phyloP scores from a whole-genome alignment of 2,888 invertebrate species.

The Chymomyza fuscimana region DNA sequence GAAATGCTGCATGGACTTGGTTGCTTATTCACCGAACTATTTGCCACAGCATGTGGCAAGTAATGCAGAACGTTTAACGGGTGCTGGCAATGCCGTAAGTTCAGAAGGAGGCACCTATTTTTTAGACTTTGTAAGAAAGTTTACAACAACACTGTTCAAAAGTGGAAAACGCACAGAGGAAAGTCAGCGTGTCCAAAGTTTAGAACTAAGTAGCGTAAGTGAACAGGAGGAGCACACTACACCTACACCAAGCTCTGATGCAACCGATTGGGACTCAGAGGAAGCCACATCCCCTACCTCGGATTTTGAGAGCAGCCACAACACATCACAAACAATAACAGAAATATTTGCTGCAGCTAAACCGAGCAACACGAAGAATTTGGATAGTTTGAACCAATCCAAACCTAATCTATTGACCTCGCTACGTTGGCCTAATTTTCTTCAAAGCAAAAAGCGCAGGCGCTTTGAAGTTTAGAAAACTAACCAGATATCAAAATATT shows the following conservation, averaged over 20 bases:
- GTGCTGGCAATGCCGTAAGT: background rate
- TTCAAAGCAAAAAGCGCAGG: slow-evolving; percentile 24
- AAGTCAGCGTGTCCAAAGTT: no score
- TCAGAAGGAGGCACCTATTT: background rate
- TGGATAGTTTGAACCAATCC: background rate
- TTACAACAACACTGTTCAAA: background rate
- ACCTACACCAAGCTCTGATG: background rate
- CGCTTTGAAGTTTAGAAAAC: slow-evolving; percentile 24
- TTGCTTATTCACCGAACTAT: background rate
- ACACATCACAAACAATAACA: background rate
- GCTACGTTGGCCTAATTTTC: slow-evolving; percentile 49
- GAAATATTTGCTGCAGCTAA: background rate
- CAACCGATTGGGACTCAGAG: background rate
- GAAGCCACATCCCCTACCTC: background rate
- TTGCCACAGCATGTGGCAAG: background rate
- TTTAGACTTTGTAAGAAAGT: background rate
- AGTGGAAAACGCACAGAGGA: background rate
- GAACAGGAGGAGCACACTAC: background rate
- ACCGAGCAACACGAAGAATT: background rate
- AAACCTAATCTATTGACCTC: slow-evolving; percentile 13
- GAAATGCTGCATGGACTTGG: background rate
- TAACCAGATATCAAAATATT: no score
- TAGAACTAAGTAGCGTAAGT: background rate
- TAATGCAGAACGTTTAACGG: background rate
- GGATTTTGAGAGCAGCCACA: background rate